Evolutionary conservation across 2,113 vertebrate species (phyloP), one percentile per base, ranked within the genome.

Genomic region (Perca fluviatilis): DNA sequence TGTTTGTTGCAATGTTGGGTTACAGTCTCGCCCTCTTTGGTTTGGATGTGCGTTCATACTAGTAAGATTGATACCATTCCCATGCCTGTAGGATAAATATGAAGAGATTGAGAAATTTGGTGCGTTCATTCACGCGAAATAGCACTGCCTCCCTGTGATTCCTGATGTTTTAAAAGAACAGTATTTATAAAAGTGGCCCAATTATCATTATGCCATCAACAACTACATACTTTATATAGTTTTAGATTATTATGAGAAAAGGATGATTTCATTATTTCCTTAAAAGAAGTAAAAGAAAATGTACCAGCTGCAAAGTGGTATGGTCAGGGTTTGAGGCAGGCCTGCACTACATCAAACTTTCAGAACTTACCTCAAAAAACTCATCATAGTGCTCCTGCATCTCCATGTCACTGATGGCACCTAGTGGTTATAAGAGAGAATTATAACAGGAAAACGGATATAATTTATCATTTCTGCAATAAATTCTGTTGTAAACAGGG

Each of bases 311-410:
- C 14, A 65, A 57, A 58, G 13, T 30, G 61, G 21, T 30, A 50
- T 2, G 0, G 50, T 69, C 36, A 40, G 19, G 18, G 16, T 61
- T 67, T 69, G 40, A 74, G 33, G 54, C 11, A 30, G 23, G 33
- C 3, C 13, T 5, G 30, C 10, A 40, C 16, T n/a, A 61, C 53
- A 68, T n/a, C 30, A 30, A 40, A 77, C 18, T 66, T 61, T 33
- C 25, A 65, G 7, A 2, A 49, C 10, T 89, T 93, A 99, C 98
- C 97, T 99, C 98, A 86, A 99, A 99, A 84, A 99, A 99, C 74
- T 99, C 97, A 43, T 99, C 98, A 23, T 99, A 99, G 95, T 99
- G 98, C 90, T 99, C 98, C 92, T 99, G 98, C 98, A 99, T 99
- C 94, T 99, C 98, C 84, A 99, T 98, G 85, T 99, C 98, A 27